Evolutionary conservation across 2,113 vertebrate species (phyloP), one percentile per base, ranked within the genome.

Genomic region (Phylloscopus trochilus): DNA sequence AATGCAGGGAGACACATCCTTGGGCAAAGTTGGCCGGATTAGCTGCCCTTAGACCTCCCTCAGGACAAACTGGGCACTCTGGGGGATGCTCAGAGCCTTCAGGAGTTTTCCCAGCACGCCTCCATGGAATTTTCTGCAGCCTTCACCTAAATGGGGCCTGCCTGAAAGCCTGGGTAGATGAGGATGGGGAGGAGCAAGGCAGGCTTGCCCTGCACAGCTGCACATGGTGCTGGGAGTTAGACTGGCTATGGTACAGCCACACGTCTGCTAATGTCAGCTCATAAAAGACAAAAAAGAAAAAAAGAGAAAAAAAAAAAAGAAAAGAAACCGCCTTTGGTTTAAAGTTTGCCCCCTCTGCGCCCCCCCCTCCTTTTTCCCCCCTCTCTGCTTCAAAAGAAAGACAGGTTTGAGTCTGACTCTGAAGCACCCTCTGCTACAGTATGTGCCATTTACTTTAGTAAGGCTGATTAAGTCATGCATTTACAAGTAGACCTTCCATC

Each of bases 401-500:
- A 88, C 93, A 97, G 95, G 96, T 97, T 95, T 97, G 96, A 97
- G 91, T 91, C 95, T 93, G 95, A 95, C 91, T 96, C 95, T 89
- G 64, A 96, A 96, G 95, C 92, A 94, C 94, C 94, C 96, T 96
- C 94, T 96, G 83, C 93, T 97, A 96, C 91, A 58, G 88, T 96
- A 96, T 97, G 96, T 96, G 92, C 96, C 97, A 97, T 98, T 98
- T 96, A 97, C 97, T 97, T 97, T 92, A 97, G 97, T 95, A 97
- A 98, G 96, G 90, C 96, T 97, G 97, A 97, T 98, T 98, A 97
- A 98, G 97, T 98, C 97, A 97, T 98, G 97, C 97, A 98, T 98
- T 98, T 98, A 97, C 95, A 97, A 98, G 97, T 97, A 98, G 97
- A 96, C 97, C 96, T 97, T 97, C 97, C 96, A 97, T 97, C 95